Base-by-base conservation (phyloP, 2,797 vertebrate species). In the Prunella strophiata region DNA sequence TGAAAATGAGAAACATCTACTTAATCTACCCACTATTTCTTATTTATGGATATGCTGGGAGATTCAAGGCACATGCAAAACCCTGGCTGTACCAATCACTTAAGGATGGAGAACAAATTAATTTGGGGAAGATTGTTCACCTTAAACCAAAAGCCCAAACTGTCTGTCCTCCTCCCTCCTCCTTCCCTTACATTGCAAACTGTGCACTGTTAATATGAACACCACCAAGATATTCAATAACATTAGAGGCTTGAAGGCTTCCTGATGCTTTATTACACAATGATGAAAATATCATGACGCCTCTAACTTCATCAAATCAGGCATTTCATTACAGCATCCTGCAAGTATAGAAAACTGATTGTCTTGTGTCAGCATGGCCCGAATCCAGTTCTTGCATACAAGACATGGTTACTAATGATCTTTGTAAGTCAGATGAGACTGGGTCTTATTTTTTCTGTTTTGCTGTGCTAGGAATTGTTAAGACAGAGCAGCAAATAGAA, bases 251-350 rank as follows among this genome's bases (percentile, higher is more conserved):
- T 87, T 94, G 84, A 95, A 93, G 40, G 76, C 91, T 95, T 96
- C 94, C 93, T 95, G 72, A 80, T 93, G 82, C 59, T 93, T 88
- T 96, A 93, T 88, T 88, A 85, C 62, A 65, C n/a, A 57, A 85
- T 36, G 82, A 91, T 83, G 92, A 97, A 94, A 96, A 91, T 78
- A 92, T 82, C 85, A 61, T 89, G 78, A 81, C 2, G 12, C 42
- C 52, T 95, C 79, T 97, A 96, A 93, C 85, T 96, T 95, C 80
- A 91, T 95, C 80, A 88, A 89, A 88, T 89, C 72, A 79, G 59
- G 85, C 61, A 85, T 94, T 94, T 95, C 81, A 88, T 93, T 90
- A 83, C 61, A 91, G 67, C 67, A 52, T 61, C n/a, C 67, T 80
- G 70, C 74, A 81, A 65, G 36, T 77, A 62, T 42, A 91, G 77